Percentiles rank a stretch among this genome's conserved stretches.
Evolutionary conservation across 2,113 vertebrate genomes (phyloP).

Genomic region (Rissa tridactyla): DNA sequence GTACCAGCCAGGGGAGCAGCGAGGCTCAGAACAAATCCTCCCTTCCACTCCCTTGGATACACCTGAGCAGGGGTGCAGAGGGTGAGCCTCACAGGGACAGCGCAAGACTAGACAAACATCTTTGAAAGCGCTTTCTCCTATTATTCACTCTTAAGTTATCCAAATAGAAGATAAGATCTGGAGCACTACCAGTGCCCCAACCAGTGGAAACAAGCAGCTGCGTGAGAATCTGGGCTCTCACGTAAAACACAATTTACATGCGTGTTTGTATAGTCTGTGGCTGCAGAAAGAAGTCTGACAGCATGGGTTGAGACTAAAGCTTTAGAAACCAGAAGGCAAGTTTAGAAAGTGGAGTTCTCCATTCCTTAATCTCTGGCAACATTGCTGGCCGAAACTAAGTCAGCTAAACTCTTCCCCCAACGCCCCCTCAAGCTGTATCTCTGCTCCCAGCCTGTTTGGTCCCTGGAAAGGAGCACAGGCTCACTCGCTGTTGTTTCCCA

Average conservation of each 20-base stretch:
- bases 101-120: background rate
- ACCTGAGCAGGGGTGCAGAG: background rate
- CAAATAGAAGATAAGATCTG: background rate
- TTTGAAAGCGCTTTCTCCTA: background rate
- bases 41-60: background rate
- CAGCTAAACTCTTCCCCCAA: background rate
- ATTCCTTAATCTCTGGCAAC: background rate
- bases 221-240: background rate
- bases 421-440: background rate
- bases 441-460: background rate
- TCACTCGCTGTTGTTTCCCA: background rate
- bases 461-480: background rate
- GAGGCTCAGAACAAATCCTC: background rate
- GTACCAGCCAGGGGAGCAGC: background rate
- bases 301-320: background rate
- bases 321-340: background rate
- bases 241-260: background rate
- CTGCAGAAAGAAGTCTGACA: background rate
- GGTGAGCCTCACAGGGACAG: background rate
- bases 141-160: background rate
- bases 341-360: background rate
- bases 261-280: background rate
- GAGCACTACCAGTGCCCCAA: background rate
- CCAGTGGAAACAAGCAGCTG: background rate
- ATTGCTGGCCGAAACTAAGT: background rate